Percentiles rank a stretch among this genome's conserved stretches.
These are phyloP conservation scores for Busseola fusca DNA, from an alignment of 2,888 invertebrate genomes.

Conservation along the genomic window DNA sequence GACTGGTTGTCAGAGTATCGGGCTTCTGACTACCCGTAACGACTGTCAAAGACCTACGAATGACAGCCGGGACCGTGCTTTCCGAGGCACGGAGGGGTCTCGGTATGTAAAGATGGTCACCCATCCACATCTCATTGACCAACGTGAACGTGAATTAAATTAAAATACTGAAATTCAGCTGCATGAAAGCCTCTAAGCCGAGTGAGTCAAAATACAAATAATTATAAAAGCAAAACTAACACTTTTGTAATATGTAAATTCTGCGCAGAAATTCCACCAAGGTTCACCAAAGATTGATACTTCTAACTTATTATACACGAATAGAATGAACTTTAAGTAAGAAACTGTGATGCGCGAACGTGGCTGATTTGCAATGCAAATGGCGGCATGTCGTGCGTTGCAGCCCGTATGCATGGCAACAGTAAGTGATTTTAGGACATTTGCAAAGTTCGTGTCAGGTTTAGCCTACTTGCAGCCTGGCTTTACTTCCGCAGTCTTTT, in stretches of 20 bases:
- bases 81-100: too few relatives aligned
- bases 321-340: constrained; percentile 49
- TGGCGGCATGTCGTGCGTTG: constrained; percentile 36
- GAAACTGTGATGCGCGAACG: constrained; percentile 52
- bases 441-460: constrained; percentile 43
- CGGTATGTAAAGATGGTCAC: too few relatives aligned
- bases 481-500: constrained; percentile 24
- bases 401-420: constrained; percentile 50
- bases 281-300: constrained; percentile 22
- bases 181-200: too few relatives aligned
- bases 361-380: constrained; percentile 62
- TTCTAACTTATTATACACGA: constrained; percentile 36
- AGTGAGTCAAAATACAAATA: neutral
- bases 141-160: neutral
- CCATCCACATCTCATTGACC: too few relatives aligned
- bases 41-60: too few relatives aligned
- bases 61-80: too few relatives aligned
- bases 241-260: neutral
- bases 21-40: too few relatives aligned
- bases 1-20: too few relatives aligned
- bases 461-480: constrained; percentile 50
- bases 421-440: constrained; percentile 59
- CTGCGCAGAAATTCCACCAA: neutral
- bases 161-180: neutral
- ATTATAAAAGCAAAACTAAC: neutral